Conservation (phyloP, 2,797 vertebrate species). For the Fratercula arctica region DNA sequence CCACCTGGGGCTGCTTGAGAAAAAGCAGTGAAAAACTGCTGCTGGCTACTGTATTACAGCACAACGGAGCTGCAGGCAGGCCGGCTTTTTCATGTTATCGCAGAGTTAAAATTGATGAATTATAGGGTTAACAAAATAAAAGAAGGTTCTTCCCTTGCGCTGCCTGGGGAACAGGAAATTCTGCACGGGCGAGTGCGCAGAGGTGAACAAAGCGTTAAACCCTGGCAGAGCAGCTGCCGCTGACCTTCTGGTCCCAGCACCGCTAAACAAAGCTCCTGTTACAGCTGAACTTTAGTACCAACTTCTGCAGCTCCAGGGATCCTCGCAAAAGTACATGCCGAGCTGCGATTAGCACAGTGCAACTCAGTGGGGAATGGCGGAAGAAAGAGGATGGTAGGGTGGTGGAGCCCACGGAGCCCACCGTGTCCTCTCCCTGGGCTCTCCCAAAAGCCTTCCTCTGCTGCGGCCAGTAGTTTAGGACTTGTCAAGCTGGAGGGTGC, state of each 20-base stretch:
- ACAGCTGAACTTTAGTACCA: conserved; percentile 72
- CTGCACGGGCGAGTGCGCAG: neutral
- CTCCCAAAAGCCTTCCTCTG: neutral
- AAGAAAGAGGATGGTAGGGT: rapidly evolving
- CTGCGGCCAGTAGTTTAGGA: neutral
- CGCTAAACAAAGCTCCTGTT: conserved; percentile 69
- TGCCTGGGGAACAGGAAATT: neutral
- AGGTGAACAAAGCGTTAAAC: conserved; percentile 70
- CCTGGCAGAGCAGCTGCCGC: conserved; percentile 65
- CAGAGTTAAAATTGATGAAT: neutral
- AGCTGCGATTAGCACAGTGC: rapidly evolving
- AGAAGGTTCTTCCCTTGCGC: neutral
- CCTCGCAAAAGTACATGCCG: conserved; percentile 54
- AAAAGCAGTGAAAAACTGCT: neutral
- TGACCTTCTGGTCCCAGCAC: conserved; percentile 69
- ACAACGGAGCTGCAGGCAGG: neutral
- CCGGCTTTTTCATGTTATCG: rapidly evolving
- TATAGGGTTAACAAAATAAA: neutral
- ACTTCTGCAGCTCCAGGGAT: conserved; percentile 64
- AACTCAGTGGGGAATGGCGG: rapidly evolving
- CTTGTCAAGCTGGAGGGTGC: neutral
- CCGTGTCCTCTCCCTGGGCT: rapidly evolving
- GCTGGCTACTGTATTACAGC: neutral
- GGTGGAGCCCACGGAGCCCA: neutral
- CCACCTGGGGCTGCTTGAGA: conserved; percentile 1